phyloP scores from a whole-genome alignment of 1,140 invertebrate species.

The Lepidurus packardi region DNA sequence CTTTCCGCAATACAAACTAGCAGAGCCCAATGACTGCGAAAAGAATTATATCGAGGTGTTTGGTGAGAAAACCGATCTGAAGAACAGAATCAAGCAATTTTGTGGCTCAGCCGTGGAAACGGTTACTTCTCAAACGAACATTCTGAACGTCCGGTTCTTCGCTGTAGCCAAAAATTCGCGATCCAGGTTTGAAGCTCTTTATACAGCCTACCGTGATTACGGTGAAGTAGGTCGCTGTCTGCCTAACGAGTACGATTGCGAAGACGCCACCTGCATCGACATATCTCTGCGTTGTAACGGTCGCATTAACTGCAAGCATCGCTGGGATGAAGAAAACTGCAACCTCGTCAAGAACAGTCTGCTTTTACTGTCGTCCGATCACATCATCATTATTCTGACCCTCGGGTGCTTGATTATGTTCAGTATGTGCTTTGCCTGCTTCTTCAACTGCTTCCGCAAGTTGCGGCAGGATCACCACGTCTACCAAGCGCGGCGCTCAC shows the following conservation, averaged over 20 bases:
- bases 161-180: conserved; percentile 57
- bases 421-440: conserved; percentile 77
- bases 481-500: conserved; percentile 34
- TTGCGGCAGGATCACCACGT: conserved; percentile 71
- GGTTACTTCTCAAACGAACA: conserved; percentile 54
- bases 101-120: conserved; percentile 73
- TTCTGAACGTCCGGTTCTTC: conserved; percentile 64
- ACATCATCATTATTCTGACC: conserved; percentile 82
- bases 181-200: conserved; percentile 62
- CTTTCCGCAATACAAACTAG: conserved; percentile 61
- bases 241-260: conserved; percentile 69
- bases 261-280: conserved; percentile 76
- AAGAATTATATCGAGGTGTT: conserved; percentile 74
- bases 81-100: conserved; percentile 57
- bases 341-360: conserved; percentile 40
- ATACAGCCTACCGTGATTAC: conserved; percentile 62
- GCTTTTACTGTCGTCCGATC: conserved; percentile 48
- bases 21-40: conserved; percentile 74
- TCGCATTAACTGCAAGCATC: conserved; percentile 69
- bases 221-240: conserved; percentile 41
- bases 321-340: conserved; percentile 69
- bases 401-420: conserved; percentile 78
- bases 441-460: conserved; percentile 77
- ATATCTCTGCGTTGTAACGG: conserved; percentile 63
- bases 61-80: conserved; percentile 57